phyloP scores from a whole-genome alignment of 2,797 vertebrate genomes.

The Eulemur mongoz region DNA sequence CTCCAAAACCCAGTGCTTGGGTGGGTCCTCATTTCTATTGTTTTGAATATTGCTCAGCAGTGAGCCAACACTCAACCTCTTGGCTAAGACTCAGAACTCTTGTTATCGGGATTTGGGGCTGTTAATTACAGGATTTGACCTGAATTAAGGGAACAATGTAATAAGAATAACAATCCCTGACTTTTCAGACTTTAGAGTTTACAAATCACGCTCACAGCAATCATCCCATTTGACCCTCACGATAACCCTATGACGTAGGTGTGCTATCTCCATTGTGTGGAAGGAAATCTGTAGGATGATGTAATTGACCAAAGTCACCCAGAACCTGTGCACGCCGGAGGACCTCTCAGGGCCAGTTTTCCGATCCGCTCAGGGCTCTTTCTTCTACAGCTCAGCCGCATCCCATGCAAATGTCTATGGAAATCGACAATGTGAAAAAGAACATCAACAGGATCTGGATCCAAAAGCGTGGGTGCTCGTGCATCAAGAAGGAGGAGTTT shows the following conservation, averaged over 20 bases:
- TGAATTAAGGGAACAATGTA: conserved; percentile 63
- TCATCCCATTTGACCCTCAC: conserved; percentile 49
- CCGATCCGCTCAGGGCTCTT: background rate
- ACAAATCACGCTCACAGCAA: conserved; percentile 7
- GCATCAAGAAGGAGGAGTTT: background rate
- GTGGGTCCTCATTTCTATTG: background rate
- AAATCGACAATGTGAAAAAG: background rate
- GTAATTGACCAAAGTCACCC: conserved; percentile 13
- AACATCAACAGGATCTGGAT: background rate
- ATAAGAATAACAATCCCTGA: conserved; percentile 63
- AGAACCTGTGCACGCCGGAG: background rate
- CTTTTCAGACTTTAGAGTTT: background rate
- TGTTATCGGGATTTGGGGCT: conserved; percentile 31
- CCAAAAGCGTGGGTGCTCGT: background rate
- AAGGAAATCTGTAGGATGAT: conserved; percentile 49
- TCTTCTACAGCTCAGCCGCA: background rate
- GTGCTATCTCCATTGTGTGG: background rate
- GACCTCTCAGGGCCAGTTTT: background rate
- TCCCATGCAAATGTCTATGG: background rate
- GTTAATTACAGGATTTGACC: conserved; percentile 74
- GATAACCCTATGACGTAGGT: background rate
- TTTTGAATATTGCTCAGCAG: background rate
- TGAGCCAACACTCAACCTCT: conserved; percentile 17
- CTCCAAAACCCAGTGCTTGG: background rate
- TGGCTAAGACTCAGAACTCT: conserved; percentile 38